Base-by-base conservation (phyloP, 2,888 invertebrate species). In the Orthosia cruda region DNA sequence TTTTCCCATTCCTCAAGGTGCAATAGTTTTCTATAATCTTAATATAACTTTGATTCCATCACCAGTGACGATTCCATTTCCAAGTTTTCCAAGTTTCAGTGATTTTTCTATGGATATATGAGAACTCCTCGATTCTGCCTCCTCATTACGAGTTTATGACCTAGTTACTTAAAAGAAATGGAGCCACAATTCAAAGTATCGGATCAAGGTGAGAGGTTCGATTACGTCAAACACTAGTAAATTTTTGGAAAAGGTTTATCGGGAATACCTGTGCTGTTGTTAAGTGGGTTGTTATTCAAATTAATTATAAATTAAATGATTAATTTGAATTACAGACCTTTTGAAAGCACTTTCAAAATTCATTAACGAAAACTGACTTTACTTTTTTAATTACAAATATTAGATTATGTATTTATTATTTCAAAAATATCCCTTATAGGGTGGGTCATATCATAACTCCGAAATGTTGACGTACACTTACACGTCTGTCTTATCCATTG, bases 91-190 rank as follows among this genome's bases (percentile, higher is more conserved):
- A 49, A 63, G 9, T 18, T 16, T 40, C 47, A 26, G 58, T 49
- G 52, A 58, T 26, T 73, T 63, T 54, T 71, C 23, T 20, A 40
- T 54, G 63, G 11, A 64, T 55, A 7, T 13, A 40, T 16, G 18
- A 47, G 16, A 54, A 54, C 13, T 13, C 5, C 64, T 20, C 52
- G 49, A 20, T 40, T 54, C 7, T 80, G 74, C 49, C 47, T 49
- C 18, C 80, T 77, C 73, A 77, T 64, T 1, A 52, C 23, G 32
- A 4, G 3, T 4, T 15, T 12, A 49, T 71, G 76, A 80, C 77
- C 80, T 59, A 73, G 20, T 59, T 49, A 18, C 23, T 26, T 20
- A 54, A 72, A 49, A 49, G 49, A 54, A 79, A 15, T 23, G 47
- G 4, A 23, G 74, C 73, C 77, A 77, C 26, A 11, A 13, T 72